Percentiles rank a stretch among this genome's conserved stretches.
These are phyloP conservation scores for Orcinus orca DNA, from an alignment of 2,113 vertebrate species.

Conservation along the genomic window DNA sequence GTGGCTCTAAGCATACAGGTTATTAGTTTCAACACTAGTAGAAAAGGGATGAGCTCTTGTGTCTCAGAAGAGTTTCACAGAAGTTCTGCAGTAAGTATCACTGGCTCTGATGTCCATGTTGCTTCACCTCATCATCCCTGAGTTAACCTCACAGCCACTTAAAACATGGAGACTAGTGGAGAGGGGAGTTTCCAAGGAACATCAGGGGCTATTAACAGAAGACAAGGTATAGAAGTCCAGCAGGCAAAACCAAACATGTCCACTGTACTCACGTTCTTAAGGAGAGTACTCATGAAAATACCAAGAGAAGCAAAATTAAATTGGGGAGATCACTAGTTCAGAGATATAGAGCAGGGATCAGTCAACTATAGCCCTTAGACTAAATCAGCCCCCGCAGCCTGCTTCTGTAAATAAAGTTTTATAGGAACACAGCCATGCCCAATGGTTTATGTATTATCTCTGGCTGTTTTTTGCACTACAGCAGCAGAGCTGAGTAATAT, in stretches of 20 bases:
- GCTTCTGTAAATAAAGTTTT: neutral
- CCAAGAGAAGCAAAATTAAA: neutral
- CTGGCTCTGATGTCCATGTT: neutral
- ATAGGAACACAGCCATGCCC: neutral
- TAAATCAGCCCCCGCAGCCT: neutral
- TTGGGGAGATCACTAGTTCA: neutral
- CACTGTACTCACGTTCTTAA: neutral
- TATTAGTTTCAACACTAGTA: neutral
- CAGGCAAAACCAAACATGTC: neutral
- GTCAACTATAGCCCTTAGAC: neutral
- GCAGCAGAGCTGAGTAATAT: neutral
- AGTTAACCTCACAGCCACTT: neutral
- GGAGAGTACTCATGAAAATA: neutral
- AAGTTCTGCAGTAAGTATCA: neutral
- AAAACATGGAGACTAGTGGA: neutral
- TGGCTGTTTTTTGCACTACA: neutral
- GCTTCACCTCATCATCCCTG: neutral
- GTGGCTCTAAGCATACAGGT: neutral
- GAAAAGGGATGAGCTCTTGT: neutral
- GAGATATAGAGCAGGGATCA: neutral
- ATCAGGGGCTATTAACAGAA: neutral
- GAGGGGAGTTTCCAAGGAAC: neutral
- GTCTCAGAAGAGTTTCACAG: neutral
- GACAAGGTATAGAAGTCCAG: neutral
- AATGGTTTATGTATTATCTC: neutral